Evolutionary conservation across 2,888 invertebrate species (phyloP).

Genomic region (Tetranychus truncatus): DNA sequence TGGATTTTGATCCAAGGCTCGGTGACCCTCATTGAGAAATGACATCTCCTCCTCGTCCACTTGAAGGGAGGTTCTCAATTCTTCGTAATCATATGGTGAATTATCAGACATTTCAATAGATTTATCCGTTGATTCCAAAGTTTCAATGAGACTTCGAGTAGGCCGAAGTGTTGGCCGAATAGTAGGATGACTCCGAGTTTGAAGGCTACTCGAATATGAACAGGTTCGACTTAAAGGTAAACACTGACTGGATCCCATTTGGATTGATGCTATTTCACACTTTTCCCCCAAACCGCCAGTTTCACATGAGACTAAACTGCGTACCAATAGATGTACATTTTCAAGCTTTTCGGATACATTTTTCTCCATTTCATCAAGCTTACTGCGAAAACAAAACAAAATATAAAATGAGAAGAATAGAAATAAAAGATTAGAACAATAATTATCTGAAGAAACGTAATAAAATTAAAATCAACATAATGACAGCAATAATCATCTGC

Average conservation of each 20-base stretch:
- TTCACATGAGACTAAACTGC: neutral
- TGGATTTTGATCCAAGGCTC: neutral
- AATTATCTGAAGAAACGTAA: neutral
- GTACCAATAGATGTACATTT: neutral
- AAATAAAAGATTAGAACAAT: neutral
- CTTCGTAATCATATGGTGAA: constrained; percentile 6
- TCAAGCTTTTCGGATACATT: neutral
- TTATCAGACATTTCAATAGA: constrained; percentile 6
- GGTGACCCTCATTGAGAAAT: neutral
- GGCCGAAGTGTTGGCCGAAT: neutral
- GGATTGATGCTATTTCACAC: neutral
- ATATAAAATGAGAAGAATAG: neutral
- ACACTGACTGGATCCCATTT: neutral
- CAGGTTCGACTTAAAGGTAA: neutral
- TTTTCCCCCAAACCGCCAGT: neutral
- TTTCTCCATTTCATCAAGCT: constrained; percentile 1
- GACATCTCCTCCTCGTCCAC: neutral
- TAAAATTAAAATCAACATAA: neutral
- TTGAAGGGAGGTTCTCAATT: neutral
- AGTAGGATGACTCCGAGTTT: neutral
- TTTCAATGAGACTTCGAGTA: constrained; percentile 4
- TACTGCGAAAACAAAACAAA: neutral
- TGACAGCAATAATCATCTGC: neutral
- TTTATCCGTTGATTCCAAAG: constrained; percentile 4
- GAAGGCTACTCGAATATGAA: neutral